Evolutionary conservation across 1,140 invertebrate genomes (phyloP).

Genomic region (Drosophila simulans): DNA sequence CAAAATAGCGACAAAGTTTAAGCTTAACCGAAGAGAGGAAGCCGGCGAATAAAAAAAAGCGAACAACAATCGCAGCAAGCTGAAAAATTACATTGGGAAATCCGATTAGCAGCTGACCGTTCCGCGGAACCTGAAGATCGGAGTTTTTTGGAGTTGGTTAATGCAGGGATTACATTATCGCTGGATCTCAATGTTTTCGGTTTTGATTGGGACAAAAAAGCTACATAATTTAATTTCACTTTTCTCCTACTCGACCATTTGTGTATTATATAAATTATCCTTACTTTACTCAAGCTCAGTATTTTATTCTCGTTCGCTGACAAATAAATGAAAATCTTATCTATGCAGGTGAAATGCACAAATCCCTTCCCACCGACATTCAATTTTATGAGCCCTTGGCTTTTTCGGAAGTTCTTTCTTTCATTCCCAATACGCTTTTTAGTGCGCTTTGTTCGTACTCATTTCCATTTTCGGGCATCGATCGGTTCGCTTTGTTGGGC

Average conservation of each 20-base stretch:
- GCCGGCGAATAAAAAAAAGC: slow-evolving; percentile 13
- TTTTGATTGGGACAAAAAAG: too few species aligned
- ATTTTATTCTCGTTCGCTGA: slow-evolving; percentile 3
- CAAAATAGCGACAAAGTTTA: slow-evolving; percentile 68
- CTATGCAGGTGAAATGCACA: slow-evolving; percentile 9
- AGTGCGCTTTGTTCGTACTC: slow-evolving; percentile 38
- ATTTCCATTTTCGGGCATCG: slow-evolving; percentile 49
- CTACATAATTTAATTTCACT: background rate
- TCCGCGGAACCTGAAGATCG: slow-evolving; percentile 50
- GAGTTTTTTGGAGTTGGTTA: slow-evolving; percentile 28
- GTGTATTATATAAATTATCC: background rate
- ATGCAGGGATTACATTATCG: slow-evolving; percentile 43
- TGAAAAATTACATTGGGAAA: slow-evolving; percentile 47
- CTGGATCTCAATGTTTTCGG: slow-evolving; percentile 5
- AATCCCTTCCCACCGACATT: slow-evolving; percentile 31
- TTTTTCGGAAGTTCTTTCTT: slow-evolving; percentile 61
- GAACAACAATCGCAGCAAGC: slow-evolving; percentile 31
- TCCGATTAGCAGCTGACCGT: slow-evolving; percentile 63
- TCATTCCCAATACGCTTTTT: slow-evolving; percentile 29
- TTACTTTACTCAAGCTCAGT: background rate
- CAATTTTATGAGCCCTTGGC: slow-evolving; percentile 19
- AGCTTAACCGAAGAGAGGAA: slow-evolving; percentile 43
- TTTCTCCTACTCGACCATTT: too few species aligned
- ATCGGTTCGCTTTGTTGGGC: slow-evolving; percentile 52
- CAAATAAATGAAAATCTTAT: background rate